Percentiles rank a stretch among this genome's conserved stretches.
phyloP scores from a whole-genome alignment of 2,113 vertebrate species.

The Aptenodytes forsteri region DNA sequence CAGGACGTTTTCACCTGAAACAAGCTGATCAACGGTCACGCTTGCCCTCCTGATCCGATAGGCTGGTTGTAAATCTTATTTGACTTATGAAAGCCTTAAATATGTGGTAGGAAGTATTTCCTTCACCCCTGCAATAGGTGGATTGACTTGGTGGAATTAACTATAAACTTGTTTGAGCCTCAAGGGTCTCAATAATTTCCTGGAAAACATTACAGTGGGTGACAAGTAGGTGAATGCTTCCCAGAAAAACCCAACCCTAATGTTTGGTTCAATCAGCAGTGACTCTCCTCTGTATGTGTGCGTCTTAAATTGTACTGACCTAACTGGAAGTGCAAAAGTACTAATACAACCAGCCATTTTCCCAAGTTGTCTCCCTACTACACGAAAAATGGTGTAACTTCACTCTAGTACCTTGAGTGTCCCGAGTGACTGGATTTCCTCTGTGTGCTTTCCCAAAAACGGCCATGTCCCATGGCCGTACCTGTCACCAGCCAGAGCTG shows the following conservation, averaged over 20 bases:
- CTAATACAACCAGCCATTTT: rapidly evolving
- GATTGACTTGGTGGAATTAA: not conserved
- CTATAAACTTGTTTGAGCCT: not conserved
- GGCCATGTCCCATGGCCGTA: rapidly evolving
- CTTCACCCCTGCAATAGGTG: not conserved
- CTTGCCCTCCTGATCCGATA: too few species aligned
- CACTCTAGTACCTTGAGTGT: rapidly evolving
- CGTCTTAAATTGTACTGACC: rapidly evolving
- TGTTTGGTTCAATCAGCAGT: rapidly evolving
- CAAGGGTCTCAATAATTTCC: not conserved
- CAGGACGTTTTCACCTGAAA: not conserved
- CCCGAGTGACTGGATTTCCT: rapidly evolving
- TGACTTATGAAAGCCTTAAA: not conserved
- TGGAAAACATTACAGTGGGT: rapidly evolving
- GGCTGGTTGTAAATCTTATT: not conserved
- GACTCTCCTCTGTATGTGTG: rapidly evolving
- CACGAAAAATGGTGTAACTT: rapidly evolving
- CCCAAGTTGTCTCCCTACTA: rapidly evolving
- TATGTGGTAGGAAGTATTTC: not conserved
- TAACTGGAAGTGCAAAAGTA: rapidly evolving
- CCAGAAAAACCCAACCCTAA: rapidly evolving
- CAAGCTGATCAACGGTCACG: rapidly evolving
- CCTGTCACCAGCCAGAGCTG: rapidly evolving
- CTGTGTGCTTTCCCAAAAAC: rapidly evolving
- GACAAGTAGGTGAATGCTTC: too few species aligned